phyloP scores from a whole-genome alignment of 2,888 invertebrate species.

The Himalopsyche tibetana region DNA sequence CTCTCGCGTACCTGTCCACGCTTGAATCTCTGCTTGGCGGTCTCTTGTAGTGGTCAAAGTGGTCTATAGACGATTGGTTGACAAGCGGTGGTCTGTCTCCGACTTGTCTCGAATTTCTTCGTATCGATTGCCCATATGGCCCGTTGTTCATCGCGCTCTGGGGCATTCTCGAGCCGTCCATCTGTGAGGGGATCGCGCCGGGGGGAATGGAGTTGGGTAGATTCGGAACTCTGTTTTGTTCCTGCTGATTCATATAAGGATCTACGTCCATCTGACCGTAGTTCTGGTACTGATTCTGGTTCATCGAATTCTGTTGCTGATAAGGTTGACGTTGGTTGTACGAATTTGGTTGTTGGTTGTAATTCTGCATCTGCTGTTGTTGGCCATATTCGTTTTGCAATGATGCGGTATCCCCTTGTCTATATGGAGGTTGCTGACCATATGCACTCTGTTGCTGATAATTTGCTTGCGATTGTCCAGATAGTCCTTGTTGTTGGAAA shows the following conservation, averaged over 20 bases:
- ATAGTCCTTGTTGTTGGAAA: slow-evolving; percentile 67
- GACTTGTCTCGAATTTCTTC: slow-evolving; percentile 67
- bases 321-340: slow-evolving; percentile 67
- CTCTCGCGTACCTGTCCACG: slow-evolving; percentile 87
- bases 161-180: slow-evolving; percentile 55
- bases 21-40: slow-evolving; percentile 93
- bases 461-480: slow-evolving; percentile 67
- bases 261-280: slow-evolving; percentile 64
- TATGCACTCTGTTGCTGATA: slow-evolving; percentile 65
- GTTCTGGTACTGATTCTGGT: slow-evolving; percentile 66
- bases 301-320: slow-evolving; percentile 63
- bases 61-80: slow-evolving; percentile 87
- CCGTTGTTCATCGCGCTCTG: slow-evolving; percentile 63
- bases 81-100: slow-evolving; percentile 71
- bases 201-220: slow-evolving; percentile 65
- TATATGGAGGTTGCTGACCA: slow-evolving; percentile 67
- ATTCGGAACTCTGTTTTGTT: slow-evolving; percentile 65
- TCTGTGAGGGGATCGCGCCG: slow-evolving; percentile 62
- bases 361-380: slow-evolving; percentile 65
- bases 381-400: slow-evolving; percentile 65
- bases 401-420: slow-evolving; percentile 66
- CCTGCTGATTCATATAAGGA: slow-evolving; percentile 59
- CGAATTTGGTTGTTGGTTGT: slow-evolving; percentile 69
- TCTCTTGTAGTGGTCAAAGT: slow-evolving; percentile 95
- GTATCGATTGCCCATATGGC: slow-evolving; percentile 65